Conservation (phyloP, 2,888 invertebrate species). For the Phorcus lineatus region DNA sequence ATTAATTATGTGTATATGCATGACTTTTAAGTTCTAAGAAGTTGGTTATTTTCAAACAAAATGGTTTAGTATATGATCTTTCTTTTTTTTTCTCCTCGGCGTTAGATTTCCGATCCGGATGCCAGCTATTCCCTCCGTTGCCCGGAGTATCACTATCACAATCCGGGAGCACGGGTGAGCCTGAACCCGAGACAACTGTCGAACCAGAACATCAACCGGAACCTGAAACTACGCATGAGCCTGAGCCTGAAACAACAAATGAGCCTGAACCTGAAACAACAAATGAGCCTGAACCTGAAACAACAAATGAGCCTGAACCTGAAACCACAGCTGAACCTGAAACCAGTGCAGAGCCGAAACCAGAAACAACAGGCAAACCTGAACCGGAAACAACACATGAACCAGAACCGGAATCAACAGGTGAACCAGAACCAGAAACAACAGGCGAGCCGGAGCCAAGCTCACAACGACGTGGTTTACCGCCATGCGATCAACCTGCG, state of each 20-base stretch:
- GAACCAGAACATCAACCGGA: constrained; percentile 1
- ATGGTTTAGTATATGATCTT: too few relatives aligned
- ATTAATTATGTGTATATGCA: too few relatives aligned
- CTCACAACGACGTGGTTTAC: not conserved
- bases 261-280: constrained; percentile 46
- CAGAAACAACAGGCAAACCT: constrained; percentile 24
- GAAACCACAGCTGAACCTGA: constrained; percentile 38
- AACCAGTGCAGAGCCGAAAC: constrained; percentile 40
- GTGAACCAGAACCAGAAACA: constrained; percentile 40
- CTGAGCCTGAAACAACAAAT: too few relatives aligned
- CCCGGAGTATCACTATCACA: constrained; percentile 8
- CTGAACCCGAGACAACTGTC: too few relatives aligned
- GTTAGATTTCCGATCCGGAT: constrained; percentile 42
- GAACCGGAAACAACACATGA: not conserved
- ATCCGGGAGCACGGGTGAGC: constrained; percentile 9
- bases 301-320: constrained; percentile 46
- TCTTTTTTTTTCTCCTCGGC: not conserved
- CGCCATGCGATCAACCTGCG: not conserved
- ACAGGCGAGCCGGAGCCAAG: constrained; percentile 30
- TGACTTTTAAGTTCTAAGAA: too few relatives aligned
- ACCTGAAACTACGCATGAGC: constrained; percentile 23
- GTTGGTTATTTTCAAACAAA: too few relatives aligned
- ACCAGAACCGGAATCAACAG: constrained; percentile 45
- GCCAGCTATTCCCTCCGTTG: constrained; percentile 41
- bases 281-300: not conserved